Evolutionary conservation across 2,113 vertebrate species (phyloP).

Genomic region (Pollachius pollachius): DNA sequence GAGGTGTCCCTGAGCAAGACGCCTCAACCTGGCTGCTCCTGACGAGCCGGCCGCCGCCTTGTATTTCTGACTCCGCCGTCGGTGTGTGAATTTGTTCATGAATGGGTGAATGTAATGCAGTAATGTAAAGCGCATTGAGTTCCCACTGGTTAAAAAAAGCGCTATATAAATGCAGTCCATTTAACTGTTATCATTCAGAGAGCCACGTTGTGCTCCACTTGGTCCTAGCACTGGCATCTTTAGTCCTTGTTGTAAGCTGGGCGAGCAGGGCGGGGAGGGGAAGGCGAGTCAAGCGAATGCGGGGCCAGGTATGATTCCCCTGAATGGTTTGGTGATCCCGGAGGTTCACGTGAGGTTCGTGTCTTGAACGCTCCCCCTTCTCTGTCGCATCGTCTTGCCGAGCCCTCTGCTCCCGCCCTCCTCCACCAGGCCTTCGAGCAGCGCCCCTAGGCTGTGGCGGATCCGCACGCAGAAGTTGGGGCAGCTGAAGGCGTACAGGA

Average conservation of each 20-base stretch:
- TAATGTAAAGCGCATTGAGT: too few relatives aligned
- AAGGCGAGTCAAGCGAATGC: not conserved
- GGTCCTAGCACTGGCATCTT: not conserved
- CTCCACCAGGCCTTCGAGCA: constrained; percentile 71
- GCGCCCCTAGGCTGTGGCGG: constrained; percentile 59
- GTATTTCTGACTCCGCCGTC: too few relatives aligned
- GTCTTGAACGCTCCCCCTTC: constrained; percentile 14
- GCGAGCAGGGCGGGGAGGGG: not conserved
- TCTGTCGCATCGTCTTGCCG: constrained; percentile 25
- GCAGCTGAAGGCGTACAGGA: constrained; percentile 90
- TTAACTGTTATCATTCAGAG: too few relatives aligned
- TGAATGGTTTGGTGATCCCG: constrained; percentile 1
- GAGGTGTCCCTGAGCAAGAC: too few relatives aligned
- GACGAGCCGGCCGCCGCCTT: too few relatives aligned
- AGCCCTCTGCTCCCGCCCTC: constrained; percentile 47
- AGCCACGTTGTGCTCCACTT: not conserved
- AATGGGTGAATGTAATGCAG: too few relatives aligned
- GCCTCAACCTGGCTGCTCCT: too few relatives aligned
- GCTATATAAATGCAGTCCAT: too few relatives aligned
- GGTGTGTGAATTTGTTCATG: too few relatives aligned
- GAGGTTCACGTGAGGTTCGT: not conserved
- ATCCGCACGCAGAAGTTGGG: constrained; percentile 80
- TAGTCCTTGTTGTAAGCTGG: not conserved
- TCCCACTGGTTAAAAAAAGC: too few relatives aligned
- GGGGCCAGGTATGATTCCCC: not conserved